A percentile compares a stretch with the other conserved stretches of the same genome.
These are phyloP conservation scores for Cheilosia pagana DNA, from an alignment of 2,888 invertebrate species.

Conservation along the genomic window DNA sequence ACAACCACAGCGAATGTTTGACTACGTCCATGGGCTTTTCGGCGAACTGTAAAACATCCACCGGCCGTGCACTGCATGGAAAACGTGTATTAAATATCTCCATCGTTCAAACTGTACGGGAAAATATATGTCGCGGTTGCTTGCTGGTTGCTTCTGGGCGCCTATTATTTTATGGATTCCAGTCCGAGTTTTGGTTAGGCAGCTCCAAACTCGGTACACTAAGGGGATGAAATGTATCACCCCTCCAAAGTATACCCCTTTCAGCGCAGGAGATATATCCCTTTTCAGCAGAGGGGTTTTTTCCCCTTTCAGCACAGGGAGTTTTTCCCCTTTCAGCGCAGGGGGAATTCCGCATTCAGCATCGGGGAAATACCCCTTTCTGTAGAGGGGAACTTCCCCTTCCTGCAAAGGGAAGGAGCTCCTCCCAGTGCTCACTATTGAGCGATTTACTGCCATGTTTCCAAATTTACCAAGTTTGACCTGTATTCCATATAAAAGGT, in stretches of 20 bases:
- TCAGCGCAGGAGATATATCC: not conserved
- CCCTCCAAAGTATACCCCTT: not conserved
- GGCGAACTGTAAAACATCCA: not conserved
- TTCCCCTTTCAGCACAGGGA: not conserved
- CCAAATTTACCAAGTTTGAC: not conserved
- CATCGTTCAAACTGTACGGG: not conserved
- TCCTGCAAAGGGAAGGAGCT: not conserved
- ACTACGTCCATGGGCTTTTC: too few species aligned
- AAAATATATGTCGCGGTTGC: not conserved
- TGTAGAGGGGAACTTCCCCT: not conserved
- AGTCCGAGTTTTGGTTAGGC: not conserved
- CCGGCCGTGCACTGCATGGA: not conserved
- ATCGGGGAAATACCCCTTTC: not conserved
- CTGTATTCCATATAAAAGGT: not conserved
- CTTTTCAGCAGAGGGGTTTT: not conserved
- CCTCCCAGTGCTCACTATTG: not conserved
- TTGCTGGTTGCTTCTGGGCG: not conserved
- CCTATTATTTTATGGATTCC: not conserved
- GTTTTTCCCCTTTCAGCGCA: not conserved
- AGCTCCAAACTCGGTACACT: not conserved
- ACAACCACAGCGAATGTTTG: not conserved
- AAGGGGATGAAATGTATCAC: not conserved
- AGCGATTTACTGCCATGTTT: not conserved
- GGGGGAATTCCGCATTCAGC: not conserved
- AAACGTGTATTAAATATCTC: not conserved